Evolutionary conservation across 2,113 vertebrate genomes (phyloP).

Genomic region (Rhinoptilus africanus): DNA sequence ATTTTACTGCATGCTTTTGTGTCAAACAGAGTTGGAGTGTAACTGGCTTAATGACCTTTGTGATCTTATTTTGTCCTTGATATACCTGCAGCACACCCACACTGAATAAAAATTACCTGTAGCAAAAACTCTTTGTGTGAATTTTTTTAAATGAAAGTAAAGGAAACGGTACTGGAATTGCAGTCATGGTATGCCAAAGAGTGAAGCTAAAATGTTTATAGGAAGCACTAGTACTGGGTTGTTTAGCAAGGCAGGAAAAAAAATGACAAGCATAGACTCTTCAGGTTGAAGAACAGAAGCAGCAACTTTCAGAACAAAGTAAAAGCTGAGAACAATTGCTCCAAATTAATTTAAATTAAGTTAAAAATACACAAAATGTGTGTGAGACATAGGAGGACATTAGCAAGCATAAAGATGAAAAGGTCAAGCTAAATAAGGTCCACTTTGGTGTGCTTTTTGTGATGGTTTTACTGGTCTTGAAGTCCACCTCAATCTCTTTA

Average conservation of each 20-base stretch:
- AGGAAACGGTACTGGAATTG: not conserved
- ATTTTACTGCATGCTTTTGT: constrained; percentile 33
- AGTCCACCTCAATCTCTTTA: not conserved
- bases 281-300: not conserved
- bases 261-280: not conserved
- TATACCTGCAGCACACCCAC: not conserved
- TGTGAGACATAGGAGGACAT: not conserved
- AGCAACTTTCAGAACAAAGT: not conserved
- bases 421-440: not conserved
- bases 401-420: not conserved
- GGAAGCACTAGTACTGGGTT: not conserved
- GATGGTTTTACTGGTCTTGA: not conserved
- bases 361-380: not conserved
- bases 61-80: not conserved
- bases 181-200: not conserved
- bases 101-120: not conserved
- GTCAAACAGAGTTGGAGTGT: not conserved
- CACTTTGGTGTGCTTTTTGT: not conserved
- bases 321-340: not conserved
- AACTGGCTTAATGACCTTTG: not conserved
- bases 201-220: not conserved
- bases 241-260: not conserved
- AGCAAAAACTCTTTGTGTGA: not conserved
- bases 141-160: not conserved
- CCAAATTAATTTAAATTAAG: not conserved